Percentiles rank a stretch among this genome's conserved stretches.
Evolutionary conservation across 2,888 invertebrate genomes (phyloP).

Genomic region (Aporophyla lueneburgensis): DNA sequence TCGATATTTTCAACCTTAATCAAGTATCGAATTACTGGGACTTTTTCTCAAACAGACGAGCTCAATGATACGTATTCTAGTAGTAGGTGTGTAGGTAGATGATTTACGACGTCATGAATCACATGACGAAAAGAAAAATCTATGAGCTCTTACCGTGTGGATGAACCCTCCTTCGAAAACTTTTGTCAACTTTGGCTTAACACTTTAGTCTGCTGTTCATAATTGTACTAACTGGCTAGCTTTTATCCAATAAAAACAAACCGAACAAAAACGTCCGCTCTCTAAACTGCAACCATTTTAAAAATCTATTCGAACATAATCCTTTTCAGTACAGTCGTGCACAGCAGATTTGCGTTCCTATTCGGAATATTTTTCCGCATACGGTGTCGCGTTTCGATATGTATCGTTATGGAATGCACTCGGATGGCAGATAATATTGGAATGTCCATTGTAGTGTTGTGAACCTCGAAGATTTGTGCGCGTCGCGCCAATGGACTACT

Average conservation of each 20-base stretch:
- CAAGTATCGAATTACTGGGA: background rate
- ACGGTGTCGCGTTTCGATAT: slow-evolving; percentile 55
- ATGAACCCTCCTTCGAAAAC: background rate
- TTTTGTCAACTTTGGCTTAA: background rate
- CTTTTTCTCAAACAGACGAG: background rate
- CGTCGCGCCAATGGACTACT: slow-evolving; percentile 54
- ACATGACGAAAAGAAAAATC: background rate
- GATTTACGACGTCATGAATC: background rate
- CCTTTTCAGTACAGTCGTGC: slow-evolving; percentile 54
- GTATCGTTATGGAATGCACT: slow-evolving; percentile 65
- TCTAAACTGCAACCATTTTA: slow-evolving; percentile 54
- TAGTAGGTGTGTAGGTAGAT: background rate
- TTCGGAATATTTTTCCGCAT: slow-evolving; percentile 66
- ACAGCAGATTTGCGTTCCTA: slow-evolving; percentile 52
- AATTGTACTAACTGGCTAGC: slow-evolving; percentile 28
- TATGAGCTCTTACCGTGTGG: background rate
- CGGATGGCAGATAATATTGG: slow-evolving; percentile 70
- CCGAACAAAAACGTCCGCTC: slow-evolving; percentile 19
- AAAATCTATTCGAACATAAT: slow-evolving; percentile 60
- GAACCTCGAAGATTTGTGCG: slow-evolving; percentile 70
- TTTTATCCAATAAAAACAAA: slow-evolving; percentile 38
- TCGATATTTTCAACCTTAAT: background rate
- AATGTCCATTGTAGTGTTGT: slow-evolving; percentile 71
- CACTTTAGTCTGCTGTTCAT: slow-evolving; percentile 7
- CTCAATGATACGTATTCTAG: background rate